phyloP scores from a whole-genome alignment of 2,888 invertebrate species.

The Melanostoma mellinum region DNA sequence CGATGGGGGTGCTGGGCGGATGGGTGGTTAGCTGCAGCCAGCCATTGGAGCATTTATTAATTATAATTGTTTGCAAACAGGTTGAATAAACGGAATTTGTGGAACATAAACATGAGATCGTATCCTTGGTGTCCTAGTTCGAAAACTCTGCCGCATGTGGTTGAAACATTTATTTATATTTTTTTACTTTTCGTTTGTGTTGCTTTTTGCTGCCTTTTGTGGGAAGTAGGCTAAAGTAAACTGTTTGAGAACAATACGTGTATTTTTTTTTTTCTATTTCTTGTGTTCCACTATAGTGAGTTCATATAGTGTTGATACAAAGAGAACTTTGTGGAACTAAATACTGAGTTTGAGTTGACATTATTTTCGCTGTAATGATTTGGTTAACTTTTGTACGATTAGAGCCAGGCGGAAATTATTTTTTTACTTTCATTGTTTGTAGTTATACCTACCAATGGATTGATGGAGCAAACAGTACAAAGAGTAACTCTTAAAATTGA shows the following conservation, averaged over 20 bases:
- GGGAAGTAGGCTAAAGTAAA: conserved; percentile 17
- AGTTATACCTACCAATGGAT: no score
- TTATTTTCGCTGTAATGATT: no score
- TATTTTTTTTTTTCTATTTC: no score
- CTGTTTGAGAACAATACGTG: conserved; percentile 2
- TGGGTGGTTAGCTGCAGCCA: background rate
- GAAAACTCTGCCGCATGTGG: conserved; percentile 14
- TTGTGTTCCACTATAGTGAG: no score
- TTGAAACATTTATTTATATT: background rate
- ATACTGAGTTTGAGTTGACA: no score
- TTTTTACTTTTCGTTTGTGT: background rate
- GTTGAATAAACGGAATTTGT: conserved; percentile 65
- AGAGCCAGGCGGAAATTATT: no score
- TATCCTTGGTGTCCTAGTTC: conserved; percentile 51
- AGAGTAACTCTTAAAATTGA: no score
- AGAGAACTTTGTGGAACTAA: no score
- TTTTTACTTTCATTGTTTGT: no score
- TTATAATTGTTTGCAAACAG: conserved; percentile 72
- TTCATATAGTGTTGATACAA: no score
- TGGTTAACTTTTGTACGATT: no score
- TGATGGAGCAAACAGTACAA: no score
- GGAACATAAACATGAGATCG: conserved; percentile 59
- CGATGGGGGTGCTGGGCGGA: conserved; percentile 9
- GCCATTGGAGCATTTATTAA: conserved; percentile 64
- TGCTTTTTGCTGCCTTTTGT: conserved; percentile 5